These are phyloP conservation scores for Pluvianellus socialis DNA, from an alignment of 2,113 vertebrate genomes.

Conservation along the genomic window DNA sequence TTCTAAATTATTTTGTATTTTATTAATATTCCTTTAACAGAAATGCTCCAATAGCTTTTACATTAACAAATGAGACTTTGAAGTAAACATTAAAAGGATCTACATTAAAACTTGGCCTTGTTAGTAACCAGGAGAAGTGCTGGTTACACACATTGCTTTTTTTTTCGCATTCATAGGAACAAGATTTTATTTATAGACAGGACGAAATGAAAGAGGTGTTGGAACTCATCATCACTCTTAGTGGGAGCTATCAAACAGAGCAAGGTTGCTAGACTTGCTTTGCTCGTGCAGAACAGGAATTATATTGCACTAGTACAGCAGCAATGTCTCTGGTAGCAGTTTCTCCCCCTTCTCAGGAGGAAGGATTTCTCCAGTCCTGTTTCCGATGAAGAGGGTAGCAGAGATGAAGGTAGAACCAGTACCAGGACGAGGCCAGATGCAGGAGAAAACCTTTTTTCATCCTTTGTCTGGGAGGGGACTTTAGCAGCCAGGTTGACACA, in stretches of 20 bases:
- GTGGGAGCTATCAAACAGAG: background rate
- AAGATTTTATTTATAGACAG: background rate
- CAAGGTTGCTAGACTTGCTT: background rate
- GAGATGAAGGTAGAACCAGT: background rate
- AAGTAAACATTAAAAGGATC: background rate
- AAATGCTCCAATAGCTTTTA: background rate
- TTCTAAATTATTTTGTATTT: background rate
- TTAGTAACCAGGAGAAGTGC: background rate
- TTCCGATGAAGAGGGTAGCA: background rate
- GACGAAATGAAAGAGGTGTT: background rate
- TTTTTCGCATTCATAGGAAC: background rate
- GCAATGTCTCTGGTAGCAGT: background rate
- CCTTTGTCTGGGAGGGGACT: too few relatives aligned
- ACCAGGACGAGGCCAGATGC: background rate
- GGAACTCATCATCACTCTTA: background rate
- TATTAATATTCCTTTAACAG: background rate
- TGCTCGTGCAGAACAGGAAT: background rate
- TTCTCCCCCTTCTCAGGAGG: background rate
- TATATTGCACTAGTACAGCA: accelerated
- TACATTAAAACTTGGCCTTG: background rate
- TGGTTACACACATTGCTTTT: background rate
- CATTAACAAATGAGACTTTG: background rate
- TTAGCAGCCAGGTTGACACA: background rate
- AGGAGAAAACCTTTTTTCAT: background rate
- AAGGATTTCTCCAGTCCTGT: background rate